Base-by-base conservation (phyloP, 2,888 invertebrate genomes). In the Plagodis pulveraria region DNA sequence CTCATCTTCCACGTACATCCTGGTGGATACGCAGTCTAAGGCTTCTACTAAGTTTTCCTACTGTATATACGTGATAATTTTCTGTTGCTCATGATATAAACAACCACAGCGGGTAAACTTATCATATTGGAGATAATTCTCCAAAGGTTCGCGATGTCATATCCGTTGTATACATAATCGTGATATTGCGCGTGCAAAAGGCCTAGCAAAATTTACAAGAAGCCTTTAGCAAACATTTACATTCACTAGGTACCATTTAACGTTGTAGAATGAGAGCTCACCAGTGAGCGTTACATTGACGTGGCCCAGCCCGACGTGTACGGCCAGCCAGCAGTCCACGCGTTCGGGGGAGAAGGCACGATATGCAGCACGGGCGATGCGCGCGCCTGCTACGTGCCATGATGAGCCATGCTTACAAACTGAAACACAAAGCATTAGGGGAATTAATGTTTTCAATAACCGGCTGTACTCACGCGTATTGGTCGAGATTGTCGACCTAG, bases 211-310 rank as follows among this genome's bases (percentile, higher is more conserved):
- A 22, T 61, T 48, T 58, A 66, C 44, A 65, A 62, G 60, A 69
- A 67, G 65, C 70, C 68, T 67, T 67, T 65, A 65, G 66, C 66
- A 66, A 68, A 67, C 67, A 56, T 66, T 66, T 62, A 65, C 69
- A 69, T 69, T 67, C 60, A 67, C 67, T 71, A 68, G 66, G 68
- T 68, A 67, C 67, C 66, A 63, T 69, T 68, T 57, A 65, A 63
- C 60, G 66, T 71, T 69, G 69, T 62, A 61, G 61, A 70, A 62
- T 87, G 53, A 63, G 58, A 69, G 71, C 73, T 94, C 93, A 98
- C 98, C 97, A 91, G 95, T 95, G 72, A 99, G 95, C 54, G 99
- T 99, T 77, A 99, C 97, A 93, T 99, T 99, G 87, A 99, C 97
- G 89, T 98, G 97, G 80, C 96, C 96, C 64, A 99, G 94, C 56